Conservation (phyloP, 1,140 invertebrate genomes). For the Drosophila bifasciata region DNA sequence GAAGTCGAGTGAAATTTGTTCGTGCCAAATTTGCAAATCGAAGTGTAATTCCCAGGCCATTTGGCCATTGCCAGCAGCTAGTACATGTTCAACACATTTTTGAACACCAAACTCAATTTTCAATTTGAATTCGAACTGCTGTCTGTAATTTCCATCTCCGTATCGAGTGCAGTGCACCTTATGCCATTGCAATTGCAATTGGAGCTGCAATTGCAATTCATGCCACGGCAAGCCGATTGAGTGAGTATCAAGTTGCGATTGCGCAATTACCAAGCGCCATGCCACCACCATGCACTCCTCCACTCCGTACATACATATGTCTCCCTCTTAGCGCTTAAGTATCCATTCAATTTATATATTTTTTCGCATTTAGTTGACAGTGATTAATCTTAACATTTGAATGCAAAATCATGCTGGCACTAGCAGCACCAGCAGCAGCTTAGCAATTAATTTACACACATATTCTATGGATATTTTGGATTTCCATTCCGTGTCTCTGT, state of each 20-base stretch:
- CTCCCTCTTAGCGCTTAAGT: conserved; percentile 57
- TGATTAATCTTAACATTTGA: conserved; percentile 76
- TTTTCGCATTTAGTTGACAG: conserved; percentile 70
- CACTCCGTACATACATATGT: conserved; percentile 7
- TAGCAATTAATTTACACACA: conserved; percentile 51
- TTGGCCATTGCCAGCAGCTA: conserved; percentile 33
- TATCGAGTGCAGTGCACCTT: conserved; percentile 43
- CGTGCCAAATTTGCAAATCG: conserved; percentile 45
- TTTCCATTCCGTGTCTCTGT: not conserved
- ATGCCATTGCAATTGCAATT: conserved; percentile 39
- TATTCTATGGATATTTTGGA: conserved; percentile 5
- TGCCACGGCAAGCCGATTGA: conserved; percentile 55
- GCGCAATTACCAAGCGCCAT: conserved; percentile 70
- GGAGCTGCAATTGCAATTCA: conserved; percentile 64
- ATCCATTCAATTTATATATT: conserved; percentile 62
- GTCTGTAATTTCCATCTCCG: conserved; percentile 33
- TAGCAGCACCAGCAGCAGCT: conserved; percentile 26
- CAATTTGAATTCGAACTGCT: conserved; percentile 49
- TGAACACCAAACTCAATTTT: conserved; percentile 40
- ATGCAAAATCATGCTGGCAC: conserved; percentile 54
- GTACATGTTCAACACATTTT: conserved; percentile 64
- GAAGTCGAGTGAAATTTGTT: conserved; percentile 57
- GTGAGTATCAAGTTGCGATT: conserved; percentile 64
- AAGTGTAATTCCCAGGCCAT: conserved; percentile 38
- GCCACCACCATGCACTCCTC: conserved; percentile 57